Evolutionary conservation across 1,140 invertebrate species (phyloP), one percentile per base, ranked within the genome.

Genomic region (Papilio polytes): DNA sequence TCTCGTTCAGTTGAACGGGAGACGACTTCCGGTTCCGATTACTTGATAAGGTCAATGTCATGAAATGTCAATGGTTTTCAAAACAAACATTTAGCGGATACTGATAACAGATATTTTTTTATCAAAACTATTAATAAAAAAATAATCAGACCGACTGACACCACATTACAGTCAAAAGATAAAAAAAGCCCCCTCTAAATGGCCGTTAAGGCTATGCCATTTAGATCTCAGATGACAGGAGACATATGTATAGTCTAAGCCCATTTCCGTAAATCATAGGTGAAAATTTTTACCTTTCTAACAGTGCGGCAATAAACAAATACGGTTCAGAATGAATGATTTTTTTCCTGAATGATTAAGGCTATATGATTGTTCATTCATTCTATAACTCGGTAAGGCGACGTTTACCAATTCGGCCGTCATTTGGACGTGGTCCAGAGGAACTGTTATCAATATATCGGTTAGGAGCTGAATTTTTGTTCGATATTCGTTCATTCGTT

Each of bases 1-100:
- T 82, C 63, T 79, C 72, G 63, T 70, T 70, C 66, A 83, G 66
- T 80, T 78, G 80, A 76, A 82, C 56, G 78, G 70, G 79, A 80
- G 80, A 51, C 81, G 63, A 53, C 73, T 78, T 78, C 80, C 80
- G 78, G 74, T 36, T 70, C 26, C 26, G 26, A 22, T 26, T 63
- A 26, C 9, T 70, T 31, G 63, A 70, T 70, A 70, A 70, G 63
- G 63, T 70, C 63, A 70, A 70, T 70, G 63, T 70, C 26, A 26
- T 31, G 6, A 70, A 26, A 70, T 70, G 26, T 70, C 63, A 70
- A 18, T 13, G 63, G 26, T 20, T n/a, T 20, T 20, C 53, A 56
- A 56, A 56, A 56, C 6, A 56, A 20, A 63, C 13, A 63, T 63
- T 63, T 63, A 26, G 22, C 63, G 26, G 26, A 70, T 18, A 70